Evolutionary conservation across 1,140 invertebrate genomes (phyloP), one percentile per base, ranked within the genome.

Genomic region (Orussus abietinus): DNA sequence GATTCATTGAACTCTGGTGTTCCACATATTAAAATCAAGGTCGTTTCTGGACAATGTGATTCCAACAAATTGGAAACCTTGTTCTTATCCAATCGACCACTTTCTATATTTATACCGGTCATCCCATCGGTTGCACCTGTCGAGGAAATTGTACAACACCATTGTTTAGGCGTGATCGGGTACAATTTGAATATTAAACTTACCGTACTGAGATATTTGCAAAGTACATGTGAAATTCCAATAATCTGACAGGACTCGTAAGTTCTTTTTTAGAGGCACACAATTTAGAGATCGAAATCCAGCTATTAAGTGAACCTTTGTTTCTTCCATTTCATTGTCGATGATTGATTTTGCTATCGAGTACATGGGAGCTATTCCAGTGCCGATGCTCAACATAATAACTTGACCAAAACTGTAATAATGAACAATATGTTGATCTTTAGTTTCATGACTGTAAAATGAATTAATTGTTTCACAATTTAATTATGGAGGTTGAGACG

Each of bases 321-420:
- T 80, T 12, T 81, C 75, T 52, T 82, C 80, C 3, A 65, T 53
- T 45, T 79, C 77, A 53, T 82, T 70, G 35, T 72, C 45, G 41
- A 82, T 56, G 20, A 66, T 59, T 5, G 56, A 45, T 44, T 74
- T 70, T 29, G 75, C 72, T 21, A 83, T 61, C 34, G 76, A 69
- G 59, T 72, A 75, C 64, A 82, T 66, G n/a, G 76, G 78, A 12
- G 80, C 76, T 45, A 84, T 76, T 4, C 81, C 81, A 38, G 80
- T 81, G 1, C 81, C 81, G 40, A 78, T 79, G 49, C 75, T 73
- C 6, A 82, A 62, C 66, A 82, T 75, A 10, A 80, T 17, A 9
- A 82, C 54, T 29, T 64, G 45, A 39, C 48, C 56, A 46, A 56
- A 73, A 53, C 68, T 70, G 15, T 29, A 28, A 17, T 37, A 7